phyloP scores from a whole-genome alignment of 2,797 vertebrate genomes.

The Characodon lateralis region DNA sequence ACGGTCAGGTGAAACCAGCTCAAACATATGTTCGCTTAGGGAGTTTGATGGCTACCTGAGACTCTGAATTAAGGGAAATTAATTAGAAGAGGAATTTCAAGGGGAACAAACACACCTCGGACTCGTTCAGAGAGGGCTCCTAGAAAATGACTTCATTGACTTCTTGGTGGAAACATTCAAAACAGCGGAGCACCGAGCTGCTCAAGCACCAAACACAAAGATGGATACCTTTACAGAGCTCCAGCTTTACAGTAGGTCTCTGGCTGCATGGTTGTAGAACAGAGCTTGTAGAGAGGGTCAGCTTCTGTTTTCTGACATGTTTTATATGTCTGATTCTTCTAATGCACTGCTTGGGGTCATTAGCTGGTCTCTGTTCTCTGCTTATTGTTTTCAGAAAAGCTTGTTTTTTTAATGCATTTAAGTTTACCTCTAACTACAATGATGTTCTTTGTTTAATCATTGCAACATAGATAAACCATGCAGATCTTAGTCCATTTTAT shows the following conservation, averaged over 20 bases:
- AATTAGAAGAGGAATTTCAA: background rate
- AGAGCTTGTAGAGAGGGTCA: conserved; percentile 18
- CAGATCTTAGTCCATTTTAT: background rate
- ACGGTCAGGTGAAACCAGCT: conserved; percentile 39
- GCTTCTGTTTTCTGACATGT: conserved; percentile 19
- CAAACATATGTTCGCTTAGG: conserved; percentile 30
- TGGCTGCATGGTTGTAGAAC: background rate
- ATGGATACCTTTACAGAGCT: conserved; percentile 79
- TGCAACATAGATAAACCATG: background rate
- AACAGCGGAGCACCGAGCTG: conserved; percentile 57
- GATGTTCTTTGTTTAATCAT: background rate
- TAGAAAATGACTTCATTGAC: conserved; percentile 66
- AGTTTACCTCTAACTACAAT: background rate
- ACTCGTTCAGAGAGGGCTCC: conserved; percentile 11
- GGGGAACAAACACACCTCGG: background rate
- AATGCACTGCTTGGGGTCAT: background rate
- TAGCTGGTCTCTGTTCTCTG: background rate
- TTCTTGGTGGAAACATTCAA: conserved; percentile 61
- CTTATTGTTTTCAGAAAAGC: background rate
- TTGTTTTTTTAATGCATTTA: background rate
- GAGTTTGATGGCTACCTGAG: conserved; percentile 27
- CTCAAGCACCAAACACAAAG: conserved; percentile 66
- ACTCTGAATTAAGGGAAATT: conserved; percentile 15
- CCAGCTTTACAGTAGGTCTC: conserved; percentile 77
- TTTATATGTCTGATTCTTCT: conserved; percentile 5